Conservation (phyloP, 2,888 invertebrate species). For the Bibio marci region DNA sequence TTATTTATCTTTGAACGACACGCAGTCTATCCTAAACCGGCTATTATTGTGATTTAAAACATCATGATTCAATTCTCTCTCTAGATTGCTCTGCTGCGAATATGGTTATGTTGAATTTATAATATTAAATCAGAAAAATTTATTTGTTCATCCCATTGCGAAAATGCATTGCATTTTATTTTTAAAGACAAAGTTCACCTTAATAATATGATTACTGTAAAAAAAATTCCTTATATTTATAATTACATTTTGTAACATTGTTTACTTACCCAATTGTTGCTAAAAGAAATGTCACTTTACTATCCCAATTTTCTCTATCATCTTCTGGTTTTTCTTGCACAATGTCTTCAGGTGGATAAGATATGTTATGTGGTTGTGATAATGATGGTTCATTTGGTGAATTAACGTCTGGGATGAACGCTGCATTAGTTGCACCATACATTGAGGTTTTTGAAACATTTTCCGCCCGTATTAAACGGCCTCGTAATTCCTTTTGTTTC, state of each 20-base stretch:
- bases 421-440: conserved; percentile 79
- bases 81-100: too few relatives aligned
- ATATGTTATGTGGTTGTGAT: conserved; percentile 25
- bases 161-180: too few relatives aligned
- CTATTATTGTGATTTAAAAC: too few relatives aligned
- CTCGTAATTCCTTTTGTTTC: conserved; percentile 61
- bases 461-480: conserved; percentile 57
- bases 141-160: too few relatives aligned
- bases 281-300: conserved; percentile 76
- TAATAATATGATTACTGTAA: too few relatives aligned
- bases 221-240: too few relatives aligned
- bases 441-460: conserved; percentile 41
- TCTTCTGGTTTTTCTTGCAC: conserved; percentile 55
- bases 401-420: conserved; percentile 36
- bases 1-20: too few relatives aligned
- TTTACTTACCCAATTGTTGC: conserved; percentile 60
- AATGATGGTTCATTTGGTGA: conserved; percentile 7
- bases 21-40: too few relatives aligned
- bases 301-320: conserved; percentile 83
- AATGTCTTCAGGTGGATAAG: conserved; percentile 28
- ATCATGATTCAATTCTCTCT: too few relatives aligned
- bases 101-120: too few relatives aligned
- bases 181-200: too few relatives aligned
- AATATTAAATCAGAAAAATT: too few relatives aligned
- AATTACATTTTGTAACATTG: not conserved